Percentiles rank a stretch among this genome's conserved stretches.
Conservation (phyloP, 1,140 invertebrate species). For the Drosophila eugracilis region DNA sequence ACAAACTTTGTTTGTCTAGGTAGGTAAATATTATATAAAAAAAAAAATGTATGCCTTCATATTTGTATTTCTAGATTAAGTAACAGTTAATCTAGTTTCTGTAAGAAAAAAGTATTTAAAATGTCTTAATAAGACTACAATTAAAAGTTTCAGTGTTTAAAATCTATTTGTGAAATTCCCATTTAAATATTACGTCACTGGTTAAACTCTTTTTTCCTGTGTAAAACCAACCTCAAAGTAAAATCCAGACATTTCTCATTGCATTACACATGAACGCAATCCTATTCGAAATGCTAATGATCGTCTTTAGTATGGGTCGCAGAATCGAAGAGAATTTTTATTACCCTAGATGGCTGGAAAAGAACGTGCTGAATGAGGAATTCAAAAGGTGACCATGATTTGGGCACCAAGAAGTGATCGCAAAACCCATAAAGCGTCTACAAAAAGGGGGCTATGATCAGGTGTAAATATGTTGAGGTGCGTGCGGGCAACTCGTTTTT, state of each 20-base stretch:
- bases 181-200: too few relatives aligned
- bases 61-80: background rate
- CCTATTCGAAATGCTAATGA: slow-evolving; percentile 44
- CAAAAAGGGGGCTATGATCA: slow-evolving; percentile 9
- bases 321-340: slow-evolving; percentile 42
- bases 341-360: slow-evolving; percentile 23
- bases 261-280: slow-evolving; percentile 42
- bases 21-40: background rate
- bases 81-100: background rate
- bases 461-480: slow-evolving; percentile 43
- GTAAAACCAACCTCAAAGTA: background rate
- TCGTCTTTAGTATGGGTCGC: slow-evolving; percentile 33
- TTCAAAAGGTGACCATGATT: slow-evolving; percentile 34
- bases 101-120: too few relatives aligned
- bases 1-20: background rate
- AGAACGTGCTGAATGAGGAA: slow-evolving; percentile 46
- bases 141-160: too few relatives aligned
- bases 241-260: slow-evolving; percentile 4
- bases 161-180: too few relatives aligned
- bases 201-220: background rate
- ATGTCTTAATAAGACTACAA: background rate
- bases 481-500: slow-evolving; percentile 33
- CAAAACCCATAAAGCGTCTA: slow-evolving; percentile 48
- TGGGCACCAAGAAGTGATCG: slow-evolving; percentile 10
- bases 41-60: background rate